These are phyloP conservation scores for Apoderus coryli DNA, from an alignment of 2,888 invertebrate genomes.

Conservation along the genomic window DNA sequence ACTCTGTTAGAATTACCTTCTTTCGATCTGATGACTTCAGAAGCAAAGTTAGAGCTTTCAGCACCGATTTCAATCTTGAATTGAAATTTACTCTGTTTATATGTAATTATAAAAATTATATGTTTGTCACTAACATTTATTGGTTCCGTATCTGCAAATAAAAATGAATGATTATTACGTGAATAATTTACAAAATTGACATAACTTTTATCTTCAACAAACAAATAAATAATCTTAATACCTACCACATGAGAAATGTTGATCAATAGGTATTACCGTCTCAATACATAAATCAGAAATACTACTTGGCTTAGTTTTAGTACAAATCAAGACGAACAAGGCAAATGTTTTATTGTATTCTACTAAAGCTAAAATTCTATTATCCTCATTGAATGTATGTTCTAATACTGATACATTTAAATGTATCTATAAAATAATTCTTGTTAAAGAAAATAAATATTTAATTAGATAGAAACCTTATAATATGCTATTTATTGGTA, in stretches of 20 bases:
- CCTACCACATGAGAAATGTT: slow-evolving; percentile 57
- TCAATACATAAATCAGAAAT: slow-evolving; percentile 68
- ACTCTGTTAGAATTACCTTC: slow-evolving; percentile 38
- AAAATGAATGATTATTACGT: slow-evolving; percentile 9
- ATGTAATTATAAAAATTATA: slow-evolving; percentile 39
- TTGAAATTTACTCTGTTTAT: slow-evolving; percentile 35
- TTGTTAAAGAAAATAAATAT: slow-evolving; percentile 19
- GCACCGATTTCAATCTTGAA: slow-evolving; percentile 42
- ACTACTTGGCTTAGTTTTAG: slow-evolving; percentile 51
- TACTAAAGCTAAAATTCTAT: slow-evolving; percentile 42
- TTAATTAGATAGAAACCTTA: slow-evolving; percentile 4
- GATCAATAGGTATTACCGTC: slow-evolving; percentile 66
- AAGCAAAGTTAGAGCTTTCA: slow-evolving; percentile 56
- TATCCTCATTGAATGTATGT: slow-evolving; percentile 37
- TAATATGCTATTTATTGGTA: slow-evolving; percentile 3
- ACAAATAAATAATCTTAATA: slow-evolving; percentile 19
- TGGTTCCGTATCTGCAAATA: slow-evolving; percentile 35
- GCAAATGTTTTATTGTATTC: slow-evolving; percentile 41
- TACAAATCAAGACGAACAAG: slow-evolving; percentile 40
- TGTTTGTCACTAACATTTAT: slow-evolving; percentile 35
- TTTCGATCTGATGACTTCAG: slow-evolving; percentile 56
- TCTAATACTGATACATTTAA: slow-evolving; percentile 29
- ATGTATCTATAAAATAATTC: slow-evolving; percentile 26
- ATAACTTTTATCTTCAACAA: slow-evolving; percentile 5
- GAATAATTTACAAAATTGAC: slow-evolving; percentile 4